A percentile compares a stretch with the other conserved stretches of the same genome.
phyloP scores from a whole-genome alignment of 2,797 vertebrate genomes.

The Hydrocynus forskahlii region DNA sequence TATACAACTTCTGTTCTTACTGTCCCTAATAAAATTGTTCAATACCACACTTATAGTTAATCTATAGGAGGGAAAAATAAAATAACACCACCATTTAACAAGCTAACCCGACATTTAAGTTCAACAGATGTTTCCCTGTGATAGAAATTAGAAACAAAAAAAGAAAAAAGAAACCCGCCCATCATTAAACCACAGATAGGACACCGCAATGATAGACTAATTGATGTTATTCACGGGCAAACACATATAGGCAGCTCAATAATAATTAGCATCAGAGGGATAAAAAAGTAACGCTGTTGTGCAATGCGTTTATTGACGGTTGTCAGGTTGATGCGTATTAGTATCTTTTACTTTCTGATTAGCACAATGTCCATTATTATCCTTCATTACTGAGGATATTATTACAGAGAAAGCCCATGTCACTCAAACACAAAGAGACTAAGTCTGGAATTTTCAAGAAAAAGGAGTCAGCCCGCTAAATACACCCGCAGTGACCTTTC shows the following conservation, averaged over 20 bases:
- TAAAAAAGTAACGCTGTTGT: slow-evolving; percentile 68
- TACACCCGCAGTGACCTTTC: slow-evolving; percentile 64
- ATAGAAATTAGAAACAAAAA: slow-evolving; percentile 28
- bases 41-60: not conserved
- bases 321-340: slow-evolving; percentile 74
- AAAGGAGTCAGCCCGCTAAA: slow-evolving; percentile 78
- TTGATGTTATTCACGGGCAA: slow-evolving; percentile 53
- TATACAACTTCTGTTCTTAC: not conserved
- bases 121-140: slow-evolving; percentile 34
- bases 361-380: slow-evolving; percentile 75
- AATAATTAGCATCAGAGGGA: slow-evolving; percentile 77
- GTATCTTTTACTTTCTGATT: slow-evolving; percentile 78
- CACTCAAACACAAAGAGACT: slow-evolving; percentile 76
- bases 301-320: slow-evolving; percentile 55
- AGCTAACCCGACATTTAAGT: not conserved
- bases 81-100: not conserved
- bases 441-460: slow-evolving; percentile 57
- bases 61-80: not conserved
- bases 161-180: slow-evolving; percentile 22
- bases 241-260: slow-evolving; percentile 60
- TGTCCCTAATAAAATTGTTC: not conserved
- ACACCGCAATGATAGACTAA: slow-evolving; percentile 41
- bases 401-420: slow-evolving; percentile 82
- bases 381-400: slow-evolving; percentile 83
- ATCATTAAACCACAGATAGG: slow-evolving; percentile 44